Evolutionary conservation across 2,888 invertebrate species (phyloP).

Genomic region (Brachyptera putata): DNA sequence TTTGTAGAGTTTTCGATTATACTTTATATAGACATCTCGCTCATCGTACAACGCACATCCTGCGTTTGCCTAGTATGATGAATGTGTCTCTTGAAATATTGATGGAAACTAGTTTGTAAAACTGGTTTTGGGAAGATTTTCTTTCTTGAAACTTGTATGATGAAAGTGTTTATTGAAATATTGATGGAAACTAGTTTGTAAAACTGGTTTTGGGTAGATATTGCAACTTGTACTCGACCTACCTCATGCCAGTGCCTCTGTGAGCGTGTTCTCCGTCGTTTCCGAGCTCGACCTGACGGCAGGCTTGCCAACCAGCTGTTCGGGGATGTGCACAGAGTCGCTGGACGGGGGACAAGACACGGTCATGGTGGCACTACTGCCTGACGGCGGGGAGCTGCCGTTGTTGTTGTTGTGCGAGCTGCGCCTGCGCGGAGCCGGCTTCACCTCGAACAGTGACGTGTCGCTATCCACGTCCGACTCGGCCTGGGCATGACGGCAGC

Average conservation of each 20-base stretch:
- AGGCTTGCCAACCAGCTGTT: conserved; percentile 12
- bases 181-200: too few relatives aligned
- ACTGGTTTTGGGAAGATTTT: too few relatives aligned
- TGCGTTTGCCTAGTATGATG: too few relatives aligned
- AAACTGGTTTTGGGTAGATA: too few relatives aligned
- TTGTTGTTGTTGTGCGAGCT: conserved; percentile 39
- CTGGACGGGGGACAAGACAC: conserved; percentile 29
- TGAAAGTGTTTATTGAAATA: too few relatives aligned
- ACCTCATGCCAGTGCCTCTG: conserved; percentile 14
- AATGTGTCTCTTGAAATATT: too few relatives aligned
- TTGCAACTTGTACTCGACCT: too few relatives aligned
- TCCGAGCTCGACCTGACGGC: conserved; percentile 31
- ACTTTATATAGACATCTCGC: too few relatives aligned
- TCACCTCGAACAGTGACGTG: conserved; percentile 57
- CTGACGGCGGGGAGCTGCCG: conserved; percentile 10
- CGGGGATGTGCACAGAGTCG: conserved; percentile 19
- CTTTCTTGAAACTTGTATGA: too few relatives aligned
- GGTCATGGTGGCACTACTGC: conserved; percentile 20
- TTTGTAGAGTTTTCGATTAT: too few relatives aligned
- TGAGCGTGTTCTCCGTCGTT: conserved; percentile 2
- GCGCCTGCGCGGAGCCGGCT: conserved; percentile 47
- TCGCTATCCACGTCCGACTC: conserved; percentile 61
- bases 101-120: too few relatives aligned
- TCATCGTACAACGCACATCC: too few relatives aligned
- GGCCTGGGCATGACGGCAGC: conserved; percentile 53